These are phyloP conservation scores for Hippocampus mohnikei DNA, from an alignment of 2,113 vertebrate genomes.

Conservation along the genomic window DNA sequence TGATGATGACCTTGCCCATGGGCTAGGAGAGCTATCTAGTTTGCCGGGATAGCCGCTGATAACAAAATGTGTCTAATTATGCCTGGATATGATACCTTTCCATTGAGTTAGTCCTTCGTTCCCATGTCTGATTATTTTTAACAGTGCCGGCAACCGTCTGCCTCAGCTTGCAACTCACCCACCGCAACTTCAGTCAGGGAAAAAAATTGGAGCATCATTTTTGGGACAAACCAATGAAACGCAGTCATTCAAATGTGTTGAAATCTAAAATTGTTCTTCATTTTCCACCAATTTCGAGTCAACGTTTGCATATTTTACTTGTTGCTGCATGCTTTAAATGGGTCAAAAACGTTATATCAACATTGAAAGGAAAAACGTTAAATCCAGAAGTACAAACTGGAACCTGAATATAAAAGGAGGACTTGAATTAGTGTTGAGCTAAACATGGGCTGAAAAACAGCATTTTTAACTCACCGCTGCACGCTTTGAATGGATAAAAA, in stretches of 20 bases:
- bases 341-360: neutral
- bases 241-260: neutral
- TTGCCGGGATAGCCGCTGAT: too few relatives aligned
- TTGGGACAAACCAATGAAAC: neutral
- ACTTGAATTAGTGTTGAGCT: neutral
- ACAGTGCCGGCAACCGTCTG: slow-evolving; percentile 38
- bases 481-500: neutral
- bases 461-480: neutral
- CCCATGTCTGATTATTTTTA: too few relatives aligned
- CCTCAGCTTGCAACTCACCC: slow-evolving; percentile 5
- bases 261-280: neutral
- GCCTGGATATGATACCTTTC: too few relatives aligned
- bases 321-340: neutral
- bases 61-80: too few relatives aligned
- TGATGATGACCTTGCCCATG: too few relatives aligned
- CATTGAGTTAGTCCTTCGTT: too few relatives aligned
- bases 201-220: neutral
- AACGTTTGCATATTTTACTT: neutral
- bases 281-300: neutral
- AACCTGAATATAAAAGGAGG: neutral
- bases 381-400: neutral
- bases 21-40: too few relatives aligned
- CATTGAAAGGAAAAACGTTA: neutral
- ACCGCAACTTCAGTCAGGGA: slow-evolving; percentile 18
- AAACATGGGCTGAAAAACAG: neutral